Percentiles rank a stretch among this genome's conserved stretches.
phyloP scores from a whole-genome alignment of 2,888 invertebrate species.

The Chydorus sphaericus region DNA sequence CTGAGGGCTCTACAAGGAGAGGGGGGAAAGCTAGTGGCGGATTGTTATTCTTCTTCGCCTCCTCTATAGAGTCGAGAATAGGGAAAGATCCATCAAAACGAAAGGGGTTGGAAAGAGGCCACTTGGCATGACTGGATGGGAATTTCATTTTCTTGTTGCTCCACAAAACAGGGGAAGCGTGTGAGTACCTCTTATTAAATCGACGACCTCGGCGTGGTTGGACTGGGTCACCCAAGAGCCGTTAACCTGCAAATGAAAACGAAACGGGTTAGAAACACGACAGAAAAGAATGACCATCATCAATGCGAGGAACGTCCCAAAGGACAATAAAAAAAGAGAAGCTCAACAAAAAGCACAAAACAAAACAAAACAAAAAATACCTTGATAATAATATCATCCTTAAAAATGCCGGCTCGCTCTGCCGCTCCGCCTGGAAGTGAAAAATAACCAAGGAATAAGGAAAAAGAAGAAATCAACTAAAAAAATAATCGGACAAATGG shows the following conservation, averaged over 20 bases:
- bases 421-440: slow-evolving; percentile 66
- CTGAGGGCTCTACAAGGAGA: neutral
- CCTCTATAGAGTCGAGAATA: neutral
- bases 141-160: neutral
- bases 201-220: slow-evolving; percentile 89
- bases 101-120: neutral
- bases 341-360: slow-evolving; percentile 6
- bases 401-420: slow-evolving; percentile 77
- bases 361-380: slow-evolving; percentile 32
- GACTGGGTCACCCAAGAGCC: slow-evolving; percentile 77
- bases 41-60: neutral
- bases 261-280: neutral
- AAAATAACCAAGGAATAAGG: slow-evolving; percentile 16
- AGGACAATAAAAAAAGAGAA: slow-evolving; percentile 12
- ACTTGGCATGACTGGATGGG: too few relatives aligned
- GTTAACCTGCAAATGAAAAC: slow-evolving; percentile 51
- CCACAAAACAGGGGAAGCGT: neutral
- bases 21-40: neutral
- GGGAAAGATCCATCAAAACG: slow-evolving; percentile 3
- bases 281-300: neutral
- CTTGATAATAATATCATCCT: slow-evolving; percentile 85
- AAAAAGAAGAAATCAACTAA: neutral
- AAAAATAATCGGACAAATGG: neutral
- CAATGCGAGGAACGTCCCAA: neutral
- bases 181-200: slow-evolving; percentile 76